These are phyloP conservation scores for Plecturocebus donacophilus DNA, from an alignment of 2,113 vertebrate species.

Conservation along the genomic window DNA sequence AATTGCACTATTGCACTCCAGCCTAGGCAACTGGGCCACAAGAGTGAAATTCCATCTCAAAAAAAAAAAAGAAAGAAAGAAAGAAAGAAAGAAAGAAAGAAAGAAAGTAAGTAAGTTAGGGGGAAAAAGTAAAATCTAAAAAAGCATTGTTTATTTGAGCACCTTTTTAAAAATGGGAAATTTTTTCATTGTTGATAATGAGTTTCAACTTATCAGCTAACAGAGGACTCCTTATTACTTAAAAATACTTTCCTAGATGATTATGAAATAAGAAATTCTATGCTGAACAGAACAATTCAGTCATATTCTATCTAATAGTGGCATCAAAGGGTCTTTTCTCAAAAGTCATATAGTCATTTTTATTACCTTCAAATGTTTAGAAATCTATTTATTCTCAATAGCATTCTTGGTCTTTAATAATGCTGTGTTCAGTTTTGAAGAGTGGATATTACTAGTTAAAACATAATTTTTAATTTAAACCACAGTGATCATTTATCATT, in stretches of 20 bases:
- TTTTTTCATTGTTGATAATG: neutral
- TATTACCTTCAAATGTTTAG: neutral
- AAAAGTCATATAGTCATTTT: neutral
- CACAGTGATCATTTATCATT: neutral
- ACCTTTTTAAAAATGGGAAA: slow-evolving; percentile 5
- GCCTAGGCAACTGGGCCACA: no score
- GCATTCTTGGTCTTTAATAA: neutral
- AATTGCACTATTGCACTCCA: no score
- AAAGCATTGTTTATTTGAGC: neutral
- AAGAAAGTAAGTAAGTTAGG: no score
- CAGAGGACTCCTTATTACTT: neutral
- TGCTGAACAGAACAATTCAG: neutral
- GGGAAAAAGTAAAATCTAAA: slow-evolving; percentile 35
- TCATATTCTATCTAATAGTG: neutral
- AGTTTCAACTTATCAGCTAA: neutral
- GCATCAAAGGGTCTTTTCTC: neutral
- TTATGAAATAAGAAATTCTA: slow-evolving; percentile 22
- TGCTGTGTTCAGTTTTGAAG: slow-evolving; percentile 4
- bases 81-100: no score
- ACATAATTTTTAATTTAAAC: neutral
- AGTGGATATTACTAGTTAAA: neutral
- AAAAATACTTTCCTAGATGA: neutral
- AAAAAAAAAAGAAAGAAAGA: no score
- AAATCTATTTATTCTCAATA: neutral
- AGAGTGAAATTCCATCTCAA: no score